Percentiles rank a stretch among this genome's conserved stretches.
Conservation (phyloP, 1,140 invertebrate species). For the Drosophila bifasciata region DNA sequence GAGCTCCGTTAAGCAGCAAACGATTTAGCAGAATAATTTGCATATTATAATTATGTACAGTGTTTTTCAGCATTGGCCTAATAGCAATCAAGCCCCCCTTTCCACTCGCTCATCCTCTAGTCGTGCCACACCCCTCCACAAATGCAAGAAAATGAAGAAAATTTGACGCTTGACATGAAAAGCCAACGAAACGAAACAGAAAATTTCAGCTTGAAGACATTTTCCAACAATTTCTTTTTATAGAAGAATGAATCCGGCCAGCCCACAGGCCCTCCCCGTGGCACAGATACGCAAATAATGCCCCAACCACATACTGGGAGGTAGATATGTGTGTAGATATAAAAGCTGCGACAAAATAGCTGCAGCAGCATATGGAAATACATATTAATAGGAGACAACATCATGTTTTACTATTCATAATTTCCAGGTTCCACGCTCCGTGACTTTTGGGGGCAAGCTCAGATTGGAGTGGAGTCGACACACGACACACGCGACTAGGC, state of each 20-base stretch:
- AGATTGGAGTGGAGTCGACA: constrained; percentile 31
- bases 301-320: background rate
- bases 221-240: constrained; percentile 24
- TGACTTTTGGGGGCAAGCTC: constrained; percentile 42
- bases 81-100: background rate
- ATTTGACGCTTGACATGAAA: constrained; percentile 44
- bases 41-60: too few species aligned
- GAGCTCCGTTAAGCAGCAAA: too few species aligned
- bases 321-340: constrained; percentile 6
- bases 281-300: constrained; percentile 38
- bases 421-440: constrained; percentile 44
- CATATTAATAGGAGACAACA: constrained; percentile 6
- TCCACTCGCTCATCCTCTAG: too few species aligned
- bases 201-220: constrained; percentile 60
- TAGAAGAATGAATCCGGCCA: constrained; percentile 15
- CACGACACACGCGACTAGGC: constrained; percentile 18
- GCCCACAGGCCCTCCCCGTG: constrained; percentile 28
- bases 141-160: constrained; percentile 9
- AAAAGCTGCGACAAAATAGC: constrained; percentile 12
- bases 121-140: background rate
- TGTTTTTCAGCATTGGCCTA: too few species aligned
- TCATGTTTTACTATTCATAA: constrained; percentile 45
- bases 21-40: too few species aligned
- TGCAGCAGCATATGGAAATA: constrained; percentile 11
- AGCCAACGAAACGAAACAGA: constrained; percentile 55